Percentiles rank a stretch among this genome's conserved stretches.
These are phyloP conservation scores for Strigamia transsilvanica DNA, from an alignment of 2,888 invertebrate species.

Conservation along the genomic window DNA sequence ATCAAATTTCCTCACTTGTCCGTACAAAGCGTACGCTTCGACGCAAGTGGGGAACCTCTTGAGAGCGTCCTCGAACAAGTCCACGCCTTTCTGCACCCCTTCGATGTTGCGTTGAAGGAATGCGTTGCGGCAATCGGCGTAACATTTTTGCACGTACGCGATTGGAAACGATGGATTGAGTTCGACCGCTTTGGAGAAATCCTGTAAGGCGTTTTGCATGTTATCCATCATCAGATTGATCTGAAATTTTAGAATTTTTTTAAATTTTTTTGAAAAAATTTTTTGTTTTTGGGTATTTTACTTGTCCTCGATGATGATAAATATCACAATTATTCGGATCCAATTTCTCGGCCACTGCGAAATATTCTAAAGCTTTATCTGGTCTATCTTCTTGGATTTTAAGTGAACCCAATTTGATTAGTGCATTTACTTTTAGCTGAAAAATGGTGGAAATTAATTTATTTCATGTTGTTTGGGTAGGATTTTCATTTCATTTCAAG, in stretches of 20 bases:
- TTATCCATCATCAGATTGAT: conserved; percentile 83
- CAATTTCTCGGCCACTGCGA: conserved; percentile 77
- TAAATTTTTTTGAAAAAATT: background rate
- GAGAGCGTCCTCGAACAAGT: conserved; percentile 78
- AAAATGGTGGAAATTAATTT: too few species aligned
- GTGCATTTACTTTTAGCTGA: conserved; percentile 78
- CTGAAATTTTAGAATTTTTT: conserved; percentile 66
- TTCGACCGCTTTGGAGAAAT: conserved; percentile 83
- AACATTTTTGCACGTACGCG: conserved; percentile 89
- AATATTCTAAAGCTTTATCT: conserved; percentile 78
- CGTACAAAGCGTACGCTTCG: conserved; percentile 88
- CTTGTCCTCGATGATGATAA: conserved; percentile 88
- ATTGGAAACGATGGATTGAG: conserved; percentile 85
- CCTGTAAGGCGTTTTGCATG: conserved; percentile 79
- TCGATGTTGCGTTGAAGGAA: conserved; percentile 69
- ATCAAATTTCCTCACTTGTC: conserved; percentile 72
- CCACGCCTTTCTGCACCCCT: conserved; percentile 71
- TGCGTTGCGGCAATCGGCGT: conserved; percentile 82
- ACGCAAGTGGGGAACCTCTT: conserved; percentile 83
- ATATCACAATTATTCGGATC: conserved; percentile 86
- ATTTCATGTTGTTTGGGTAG: too few species aligned
- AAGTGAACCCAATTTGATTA: conserved; percentile 87
- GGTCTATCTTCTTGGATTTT: conserved; percentile 80
- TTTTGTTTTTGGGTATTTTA: conserved; percentile 59
- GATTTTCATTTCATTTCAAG: too few species aligned